Conservation (phyloP, 2,888 invertebrate species). For the Timandra comae region DNA sequence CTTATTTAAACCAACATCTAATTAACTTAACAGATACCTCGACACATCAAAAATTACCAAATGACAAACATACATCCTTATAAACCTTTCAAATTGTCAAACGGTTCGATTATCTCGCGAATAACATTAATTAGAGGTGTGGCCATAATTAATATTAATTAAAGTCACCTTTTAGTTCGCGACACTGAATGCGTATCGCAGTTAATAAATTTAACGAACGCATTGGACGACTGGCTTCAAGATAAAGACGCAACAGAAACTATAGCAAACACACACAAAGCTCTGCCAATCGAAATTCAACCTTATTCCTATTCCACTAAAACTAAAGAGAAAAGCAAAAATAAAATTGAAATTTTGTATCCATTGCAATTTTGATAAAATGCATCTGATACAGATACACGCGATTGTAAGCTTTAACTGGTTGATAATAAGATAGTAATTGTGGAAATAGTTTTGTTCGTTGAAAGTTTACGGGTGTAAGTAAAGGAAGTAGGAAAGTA, state of each 20-base stretch:
- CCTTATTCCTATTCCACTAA: conserved; percentile 21
- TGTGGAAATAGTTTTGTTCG: conserved; percentile 26
- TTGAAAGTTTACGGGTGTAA: conserved; percentile 34
- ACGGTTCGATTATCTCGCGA: conserved; percentile 60
- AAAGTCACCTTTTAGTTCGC: conserved; percentile 71
- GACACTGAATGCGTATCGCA: conserved; percentile 74
- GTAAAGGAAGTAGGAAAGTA: conserved; percentile 15
- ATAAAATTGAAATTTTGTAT: conserved; percentile 25
- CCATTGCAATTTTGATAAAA: conserved; percentile 36
- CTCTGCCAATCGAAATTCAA: conserved; percentile 14
- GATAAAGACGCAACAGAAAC: conserved; percentile 65
- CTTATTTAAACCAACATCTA: too few species aligned
- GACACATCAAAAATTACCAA: neutral
- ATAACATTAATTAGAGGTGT: conserved; percentile 75
- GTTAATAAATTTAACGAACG: conserved; percentile 72
- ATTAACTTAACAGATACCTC: too few species aligned
- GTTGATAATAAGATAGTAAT: conserved; percentile 40
- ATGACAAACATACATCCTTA: conserved; percentile 5
- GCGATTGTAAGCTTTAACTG: conserved; percentile 41
- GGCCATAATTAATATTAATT: conserved; percentile 76
- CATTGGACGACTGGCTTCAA: conserved; percentile 61
- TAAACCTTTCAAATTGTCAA: conserved; percentile 9
- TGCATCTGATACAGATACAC: conserved; percentile 32
- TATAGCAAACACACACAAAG: conserved; percentile 24
- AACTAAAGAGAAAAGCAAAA: conserved; percentile 9